phyloP scores from a whole-genome alignment of 1,140 invertebrate species.

The Maniola jurtina region DNA sequence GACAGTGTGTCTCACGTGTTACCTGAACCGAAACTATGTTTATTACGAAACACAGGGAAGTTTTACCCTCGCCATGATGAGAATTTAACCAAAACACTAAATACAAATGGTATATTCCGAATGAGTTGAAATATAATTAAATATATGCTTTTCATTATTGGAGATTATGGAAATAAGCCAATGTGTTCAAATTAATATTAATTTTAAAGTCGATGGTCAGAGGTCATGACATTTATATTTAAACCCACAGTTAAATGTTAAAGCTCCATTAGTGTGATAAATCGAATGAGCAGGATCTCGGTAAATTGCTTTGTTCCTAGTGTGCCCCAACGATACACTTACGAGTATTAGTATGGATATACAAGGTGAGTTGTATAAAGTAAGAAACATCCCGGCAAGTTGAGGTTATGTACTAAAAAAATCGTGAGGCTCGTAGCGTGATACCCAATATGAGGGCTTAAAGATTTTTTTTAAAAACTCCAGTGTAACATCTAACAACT shows the following conservation, averaged over 20 bases:
- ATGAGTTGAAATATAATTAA: slow-evolving; percentile 14
- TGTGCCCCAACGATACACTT: slow-evolving; percentile 4
- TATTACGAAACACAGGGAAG: slow-evolving; percentile 55
- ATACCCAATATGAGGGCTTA: too few relatives aligned
- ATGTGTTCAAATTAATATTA: slow-evolving; percentile 9
- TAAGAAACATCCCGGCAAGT: slow-evolving; percentile 10
- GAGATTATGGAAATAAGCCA: not conserved
- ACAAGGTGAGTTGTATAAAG: not conserved
- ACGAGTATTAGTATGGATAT: slow-evolving; percentile 36
- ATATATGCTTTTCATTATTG: slow-evolving; percentile 6
- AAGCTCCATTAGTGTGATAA: not conserved
- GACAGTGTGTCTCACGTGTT: slow-evolving; percentile 43
- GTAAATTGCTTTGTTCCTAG: not conserved
- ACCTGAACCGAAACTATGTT: slow-evolving; percentile 65
- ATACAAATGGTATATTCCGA: slow-evolving; percentile 20
- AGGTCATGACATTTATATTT: slow-evolving; percentile 5
- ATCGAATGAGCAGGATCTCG: not conserved
- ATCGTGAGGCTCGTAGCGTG: too few relatives aligned
- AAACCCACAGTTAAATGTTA: not conserved
- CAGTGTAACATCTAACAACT: too few relatives aligned
- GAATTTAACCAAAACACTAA: slow-evolving; percentile 51
- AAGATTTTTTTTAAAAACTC: too few relatives aligned
- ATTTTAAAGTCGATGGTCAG: slow-evolving; percentile 2
- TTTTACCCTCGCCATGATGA: slow-evolving; percentile 47
- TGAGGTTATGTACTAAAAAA: too few relatives aligned